phyloP scores from a whole-genome alignment of 1,140 invertebrate genomes.

The Trachymyrmex septentrionalis region DNA sequence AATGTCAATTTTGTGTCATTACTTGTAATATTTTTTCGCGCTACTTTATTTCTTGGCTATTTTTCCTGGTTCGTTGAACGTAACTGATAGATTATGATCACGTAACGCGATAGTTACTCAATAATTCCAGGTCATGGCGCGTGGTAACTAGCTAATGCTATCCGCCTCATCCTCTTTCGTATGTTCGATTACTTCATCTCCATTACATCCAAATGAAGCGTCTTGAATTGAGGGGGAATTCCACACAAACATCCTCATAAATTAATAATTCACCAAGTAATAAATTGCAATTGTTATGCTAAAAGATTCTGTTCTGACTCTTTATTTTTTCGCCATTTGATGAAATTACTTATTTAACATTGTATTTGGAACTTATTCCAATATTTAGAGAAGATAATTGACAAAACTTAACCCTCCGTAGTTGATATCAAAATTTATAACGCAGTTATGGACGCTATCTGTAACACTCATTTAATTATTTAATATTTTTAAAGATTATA shows the following conservation, averaged over 20 bases:
- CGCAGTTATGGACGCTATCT: too few relatives aligned
- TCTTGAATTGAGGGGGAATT: conserved; percentile 47
- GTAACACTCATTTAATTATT: too few relatives aligned
- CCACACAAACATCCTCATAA: not conserved
- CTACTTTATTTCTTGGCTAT: not conserved
- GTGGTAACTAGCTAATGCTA: conserved; percentile 15
- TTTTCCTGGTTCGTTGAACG: conserved; percentile 8
- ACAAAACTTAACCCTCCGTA: not conserved
- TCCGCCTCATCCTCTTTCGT: not conserved
- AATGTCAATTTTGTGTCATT: not conserved
- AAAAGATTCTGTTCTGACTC: not conserved
- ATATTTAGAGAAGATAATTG: not conserved
- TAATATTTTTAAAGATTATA: too few relatives aligned
- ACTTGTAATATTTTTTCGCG: conserved; percentile 10
- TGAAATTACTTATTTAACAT: not conserved
- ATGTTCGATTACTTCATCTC: conserved; percentile 18
- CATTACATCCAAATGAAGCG: conserved; percentile 25
- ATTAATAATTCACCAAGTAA: not conserved
- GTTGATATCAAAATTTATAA: too few relatives aligned
- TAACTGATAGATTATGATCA: conserved; percentile 8
- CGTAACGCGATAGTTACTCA: conserved; percentile 16
- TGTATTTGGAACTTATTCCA: not conserved
- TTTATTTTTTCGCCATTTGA: not conserved
- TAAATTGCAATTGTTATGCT: not conserved
- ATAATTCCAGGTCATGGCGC: conserved; percentile 62